Evolutionary conservation across 2,113 vertebrate species (phyloP).

Genomic region (Zosterops hypoxanthus): DNA sequence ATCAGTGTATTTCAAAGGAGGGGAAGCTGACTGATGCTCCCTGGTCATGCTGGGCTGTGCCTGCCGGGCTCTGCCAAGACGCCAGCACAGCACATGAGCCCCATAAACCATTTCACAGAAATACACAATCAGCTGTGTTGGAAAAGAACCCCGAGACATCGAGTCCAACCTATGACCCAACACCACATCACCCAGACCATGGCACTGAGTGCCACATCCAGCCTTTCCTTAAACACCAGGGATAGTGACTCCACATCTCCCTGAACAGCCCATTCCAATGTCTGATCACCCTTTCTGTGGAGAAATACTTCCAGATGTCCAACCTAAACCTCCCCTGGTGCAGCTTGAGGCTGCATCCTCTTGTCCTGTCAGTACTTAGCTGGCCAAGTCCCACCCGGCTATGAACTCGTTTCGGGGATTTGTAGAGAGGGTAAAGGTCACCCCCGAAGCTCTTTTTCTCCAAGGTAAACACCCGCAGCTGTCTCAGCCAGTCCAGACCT

Average conservation of each 20-base stretch:
- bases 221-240: not conserved
- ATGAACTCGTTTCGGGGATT: accelerated
- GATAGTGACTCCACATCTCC: not conserved
- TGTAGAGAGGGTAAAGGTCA: accelerated
- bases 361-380: too few species aligned
- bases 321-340: not conserved
- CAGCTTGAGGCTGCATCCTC: not conserved
- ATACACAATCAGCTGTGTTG: not conserved
- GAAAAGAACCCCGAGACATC: not conserved
- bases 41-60: not conserved
- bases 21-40: not conserved
- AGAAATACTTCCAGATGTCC: not conserved
- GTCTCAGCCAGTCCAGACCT: not conserved
- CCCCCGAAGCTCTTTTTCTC: not conserved
- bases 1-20: not conserved
- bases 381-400: too few species aligned
- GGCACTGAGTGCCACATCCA: not conserved
- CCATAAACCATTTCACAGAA: not conserved
- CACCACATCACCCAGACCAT: too few species aligned
- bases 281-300: accelerated
- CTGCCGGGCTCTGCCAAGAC: not conserved
- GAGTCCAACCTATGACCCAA: not conserved
- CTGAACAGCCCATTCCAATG: not conserved
- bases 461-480: not conserved
- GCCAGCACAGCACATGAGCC: accelerated